Evolutionary conservation across 2,797 vertebrate species (phyloP).

Genomic region (Allobates femoralis): DNA sequence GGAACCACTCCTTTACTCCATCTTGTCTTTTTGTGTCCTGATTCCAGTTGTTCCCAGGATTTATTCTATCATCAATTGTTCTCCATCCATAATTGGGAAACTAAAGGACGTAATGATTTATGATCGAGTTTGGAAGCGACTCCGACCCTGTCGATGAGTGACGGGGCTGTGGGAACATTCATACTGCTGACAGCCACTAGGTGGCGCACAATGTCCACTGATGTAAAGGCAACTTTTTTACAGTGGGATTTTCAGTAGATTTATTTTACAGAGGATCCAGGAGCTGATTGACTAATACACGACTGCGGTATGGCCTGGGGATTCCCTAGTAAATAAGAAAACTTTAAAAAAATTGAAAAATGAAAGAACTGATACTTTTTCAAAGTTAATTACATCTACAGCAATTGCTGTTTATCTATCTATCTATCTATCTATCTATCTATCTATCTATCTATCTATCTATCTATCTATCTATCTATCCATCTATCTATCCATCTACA

Average conservation of each 20-base stretch:
- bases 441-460: not conserved
- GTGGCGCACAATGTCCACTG: not conserved
- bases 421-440: conserved; percentile 14
- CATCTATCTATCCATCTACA: not conserved
- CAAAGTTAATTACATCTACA: too few relatives aligned
- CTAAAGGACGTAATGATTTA: conserved; percentile 4
- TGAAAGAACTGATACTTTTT: too few relatives aligned
- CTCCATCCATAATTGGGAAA: not conserved
- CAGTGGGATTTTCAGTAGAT: not conserved
- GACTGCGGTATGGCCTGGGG: not conserved
- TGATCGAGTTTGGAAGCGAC: not conserved
- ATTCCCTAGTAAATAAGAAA: not conserved
- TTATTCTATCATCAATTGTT: conserved; percentile 17
- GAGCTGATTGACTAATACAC: not conserved
- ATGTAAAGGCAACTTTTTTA: not conserved
- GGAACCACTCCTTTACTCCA: not conserved
- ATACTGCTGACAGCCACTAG: not conserved
- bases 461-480: not conserved
- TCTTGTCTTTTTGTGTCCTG: not conserved
- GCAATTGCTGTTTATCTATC: not conserved
- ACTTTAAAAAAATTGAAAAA: too few relatives aligned
- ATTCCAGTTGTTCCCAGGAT: conserved; percentile 18
- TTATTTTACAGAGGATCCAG: not conserved
- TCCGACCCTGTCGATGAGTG: not conserved
- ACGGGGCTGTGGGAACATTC: not conserved